These are phyloP conservation scores for Piprites chloris DNA, from an alignment of 2,113 vertebrate species.

Conservation along the genomic window DNA sequence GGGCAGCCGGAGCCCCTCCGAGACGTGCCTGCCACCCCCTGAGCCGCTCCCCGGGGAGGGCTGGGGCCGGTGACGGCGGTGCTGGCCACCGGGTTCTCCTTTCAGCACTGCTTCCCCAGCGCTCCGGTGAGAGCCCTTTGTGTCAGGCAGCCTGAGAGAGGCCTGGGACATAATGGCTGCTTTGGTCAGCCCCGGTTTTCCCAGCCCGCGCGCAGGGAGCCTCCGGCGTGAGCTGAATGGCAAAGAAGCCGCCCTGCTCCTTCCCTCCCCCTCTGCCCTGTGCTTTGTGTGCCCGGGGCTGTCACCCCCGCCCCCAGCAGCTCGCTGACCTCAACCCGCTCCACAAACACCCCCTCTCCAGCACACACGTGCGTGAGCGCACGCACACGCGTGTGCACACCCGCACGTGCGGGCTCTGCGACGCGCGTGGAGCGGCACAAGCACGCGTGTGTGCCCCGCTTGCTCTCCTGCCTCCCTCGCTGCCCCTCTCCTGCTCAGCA, in stretches of 20 bases:
- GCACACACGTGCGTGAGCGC: rapidly evolving
- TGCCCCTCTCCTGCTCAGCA: background rate
- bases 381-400: background rate
- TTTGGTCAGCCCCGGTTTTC: background rate
- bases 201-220: background rate
- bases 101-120: background rate
- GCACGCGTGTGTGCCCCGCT: rapidly evolving
- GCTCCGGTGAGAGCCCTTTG: background rate
- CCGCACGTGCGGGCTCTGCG: rapidly evolving
- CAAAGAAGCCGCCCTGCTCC: background rate
- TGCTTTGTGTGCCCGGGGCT: background rate
- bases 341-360: rapidly evolving
- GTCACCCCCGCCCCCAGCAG: background rate
- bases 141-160: constrained; percentile 7
- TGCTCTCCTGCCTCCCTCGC: rapidly evolving
- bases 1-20: rapidly evolving
- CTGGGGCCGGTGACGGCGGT: rapidly evolving
- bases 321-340: background rate
- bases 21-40: rapidly evolving
- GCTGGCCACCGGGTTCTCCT: background rate
- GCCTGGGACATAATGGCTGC: constrained; percentile 21
- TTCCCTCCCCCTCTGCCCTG: background rate
- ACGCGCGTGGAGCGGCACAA: rapidly evolving
- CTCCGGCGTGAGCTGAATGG: constrained; percentile 50
- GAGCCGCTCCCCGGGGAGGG: rapidly evolving